Evolutionary conservation across 2,888 invertebrate species (phyloP).

Genomic region (Troilus luridus): DNA sequence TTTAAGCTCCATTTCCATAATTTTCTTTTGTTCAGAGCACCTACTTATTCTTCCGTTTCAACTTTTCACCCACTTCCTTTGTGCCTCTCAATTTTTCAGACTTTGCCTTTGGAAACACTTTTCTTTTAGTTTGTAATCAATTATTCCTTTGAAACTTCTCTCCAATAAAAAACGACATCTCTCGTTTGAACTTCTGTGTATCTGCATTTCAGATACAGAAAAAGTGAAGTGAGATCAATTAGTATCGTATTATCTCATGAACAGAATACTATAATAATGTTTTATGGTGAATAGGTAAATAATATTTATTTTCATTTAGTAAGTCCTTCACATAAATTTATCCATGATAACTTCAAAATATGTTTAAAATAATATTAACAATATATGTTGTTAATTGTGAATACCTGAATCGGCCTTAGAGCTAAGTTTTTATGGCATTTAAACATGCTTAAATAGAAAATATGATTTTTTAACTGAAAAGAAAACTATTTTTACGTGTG

Average conservation of each 20-base stretch:
- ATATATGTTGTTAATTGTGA: too few species aligned
- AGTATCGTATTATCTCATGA: neutral
- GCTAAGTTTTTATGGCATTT: too few species aligned
- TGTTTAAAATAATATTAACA: too few species aligned
- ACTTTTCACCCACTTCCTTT: conserved; percentile 2
- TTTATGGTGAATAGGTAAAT: neutral
- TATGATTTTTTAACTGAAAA: too few species aligned
- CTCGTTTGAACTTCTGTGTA: neutral
- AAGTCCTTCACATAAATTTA: too few species aligned
- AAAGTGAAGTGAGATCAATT: neutral
- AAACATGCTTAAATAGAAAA: too few species aligned
- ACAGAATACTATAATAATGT: neutral
- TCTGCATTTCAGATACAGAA: neutral
- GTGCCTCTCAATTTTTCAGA: neutral
- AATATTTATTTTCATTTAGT: neutral
- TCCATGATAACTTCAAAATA: too few species aligned
- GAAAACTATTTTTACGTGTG: too few species aligned
- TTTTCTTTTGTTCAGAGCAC: neutral
- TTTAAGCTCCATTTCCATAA: neutral
- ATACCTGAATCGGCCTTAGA: too few species aligned
- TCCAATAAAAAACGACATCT: neutral
- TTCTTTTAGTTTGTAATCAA: neutral
- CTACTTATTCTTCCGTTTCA: neutral
- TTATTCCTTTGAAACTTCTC: neutral
- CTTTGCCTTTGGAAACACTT: neutral